Base-by-base conservation (phyloP, 2,888 invertebrate species). In the Drosophila aldrichi region DNA sequence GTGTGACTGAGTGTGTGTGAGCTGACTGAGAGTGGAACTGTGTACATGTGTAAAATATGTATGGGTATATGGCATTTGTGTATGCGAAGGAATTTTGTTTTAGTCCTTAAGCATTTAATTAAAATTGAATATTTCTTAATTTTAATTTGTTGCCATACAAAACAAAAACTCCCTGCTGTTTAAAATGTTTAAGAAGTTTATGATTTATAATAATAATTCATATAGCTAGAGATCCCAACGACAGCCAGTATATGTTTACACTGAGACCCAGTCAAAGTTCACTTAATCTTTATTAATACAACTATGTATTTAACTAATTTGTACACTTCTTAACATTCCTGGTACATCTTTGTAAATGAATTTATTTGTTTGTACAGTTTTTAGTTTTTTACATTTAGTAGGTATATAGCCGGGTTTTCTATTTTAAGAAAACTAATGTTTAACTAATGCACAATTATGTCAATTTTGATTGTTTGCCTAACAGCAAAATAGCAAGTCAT, bases 111-210 rank as follows among this genome's bases (percentile, higher is more conserved):
- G 56, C 38, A 34, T 56, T 59, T 44, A 59, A 52, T 18, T 62
- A 48, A 44, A 56, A 58, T 63, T 63, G 40, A 68, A 74, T 68
- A 74, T 68, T 20, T 25, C 6, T 38, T n/a, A 22, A 29, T 29
- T 40, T 68, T 40, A 16, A 38, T 44, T 59, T 64, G 54, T 75
- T 69, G 80, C 80, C 79, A 78, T 64, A 58, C 14, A 59, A n/a
- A 18, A 48, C 29, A 71, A n/a, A 22, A 22, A n/a, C 18, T 29
- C 32, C 10, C 32, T 32, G 7, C 8, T 29, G 38, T 51, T 56
- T 56, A 22, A 41, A 29, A 52, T n/a, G 22, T 36, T 57, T 18
- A 57, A 51, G 22, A 10, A 51, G n/a, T 38, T 10, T 25, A 32
- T 48, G 51, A 41, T 9, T 44, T 61, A 12, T 32, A 48, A 12